Percentiles rank a stretch among this genome's conserved stretches.
phyloP scores from a whole-genome alignment of 2,797 vertebrate species.

The Naso thynnoides region DNA sequence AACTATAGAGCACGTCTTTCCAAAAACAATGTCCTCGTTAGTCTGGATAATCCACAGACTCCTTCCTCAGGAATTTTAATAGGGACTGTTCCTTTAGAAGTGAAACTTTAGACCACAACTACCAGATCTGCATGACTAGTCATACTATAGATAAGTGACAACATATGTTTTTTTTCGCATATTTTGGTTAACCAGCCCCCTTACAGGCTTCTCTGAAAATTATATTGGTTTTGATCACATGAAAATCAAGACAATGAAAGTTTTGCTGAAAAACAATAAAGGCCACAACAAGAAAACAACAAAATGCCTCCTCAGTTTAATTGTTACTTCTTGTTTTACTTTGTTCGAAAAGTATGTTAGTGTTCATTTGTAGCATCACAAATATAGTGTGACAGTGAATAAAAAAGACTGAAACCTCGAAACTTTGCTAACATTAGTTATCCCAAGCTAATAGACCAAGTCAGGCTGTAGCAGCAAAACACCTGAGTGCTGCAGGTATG shows the following conservation, averaged over 20 bases:
- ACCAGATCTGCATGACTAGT: conserved; percentile 31
- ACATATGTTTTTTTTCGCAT: conserved; percentile 18
- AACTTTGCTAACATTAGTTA: not conserved
- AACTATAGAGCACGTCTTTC: not conserved
- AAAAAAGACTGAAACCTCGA: not conserved
- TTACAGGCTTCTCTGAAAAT: conserved; percentile 4
- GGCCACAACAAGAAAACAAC: not conserved
- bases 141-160: conserved; percentile 13
- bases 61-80: conserved; percentile 43
- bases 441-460: not conserved
- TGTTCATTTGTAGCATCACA: not conserved
- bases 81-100: conserved; percentile 23
- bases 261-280: not conserved
- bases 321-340: not conserved
- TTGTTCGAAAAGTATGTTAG: not conserved
- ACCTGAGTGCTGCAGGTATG: not conserved
- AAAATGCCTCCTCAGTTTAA: not conserved
- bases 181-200: conserved; percentile 11
- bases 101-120: conserved; percentile 25
- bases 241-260: not conserved
- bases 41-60: conserved; percentile 25
- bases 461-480: not conserved
- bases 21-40: conserved; percentile 27
- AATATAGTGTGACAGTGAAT: not conserved
- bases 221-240: conserved; percentile 28